phyloP scores from a whole-genome alignment of 2,797 vertebrate genomes.

The Fratercula arctica region DNA sequence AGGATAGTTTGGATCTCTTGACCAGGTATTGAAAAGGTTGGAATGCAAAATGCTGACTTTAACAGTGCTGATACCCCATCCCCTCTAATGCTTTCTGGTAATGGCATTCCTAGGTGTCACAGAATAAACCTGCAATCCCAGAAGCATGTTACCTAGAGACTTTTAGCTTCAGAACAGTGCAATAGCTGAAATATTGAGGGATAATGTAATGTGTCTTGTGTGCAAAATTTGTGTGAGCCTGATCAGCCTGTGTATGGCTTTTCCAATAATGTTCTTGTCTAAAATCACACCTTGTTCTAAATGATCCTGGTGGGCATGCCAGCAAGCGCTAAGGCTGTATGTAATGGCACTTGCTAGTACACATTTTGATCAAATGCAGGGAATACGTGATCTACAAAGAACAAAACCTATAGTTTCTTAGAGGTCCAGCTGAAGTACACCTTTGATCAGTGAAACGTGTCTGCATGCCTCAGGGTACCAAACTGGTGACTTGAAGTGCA shows the following conservation, averaged over 20 bases:
- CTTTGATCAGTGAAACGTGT: not conserved
- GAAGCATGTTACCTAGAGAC: not conserved
- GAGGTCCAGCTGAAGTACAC: not conserved
- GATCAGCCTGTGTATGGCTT: not conserved
- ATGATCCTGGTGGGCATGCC: not conserved
- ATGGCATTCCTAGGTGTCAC: not conserved
- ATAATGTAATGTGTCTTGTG: not conserved
- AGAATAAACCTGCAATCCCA: not conserved
- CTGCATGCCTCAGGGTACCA: not conserved
- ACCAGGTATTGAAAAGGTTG: not conserved
- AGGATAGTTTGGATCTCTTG: not conserved
- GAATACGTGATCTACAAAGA: not conserved
- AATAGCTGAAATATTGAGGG: not conserved
- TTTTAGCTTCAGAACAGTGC: not conserved
- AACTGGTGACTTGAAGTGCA: not conserved
- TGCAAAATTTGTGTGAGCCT: not conserved
- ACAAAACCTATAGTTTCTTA: not conserved
- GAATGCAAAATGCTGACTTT: not conserved
- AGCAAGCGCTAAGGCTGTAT: not conserved
- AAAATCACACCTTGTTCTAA: not conserved
- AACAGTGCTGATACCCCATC: not conserved
- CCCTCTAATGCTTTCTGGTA: not conserved
- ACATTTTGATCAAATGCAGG: constrained; percentile 24
- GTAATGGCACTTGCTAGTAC: not conserved
- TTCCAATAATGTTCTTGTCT: not conserved